Percentiles rank a stretch among this genome's conserved stretches.
Conservation (phyloP, 2,888 invertebrate genomes). For the Bursaphelenchus okinawaensis region DNA sequence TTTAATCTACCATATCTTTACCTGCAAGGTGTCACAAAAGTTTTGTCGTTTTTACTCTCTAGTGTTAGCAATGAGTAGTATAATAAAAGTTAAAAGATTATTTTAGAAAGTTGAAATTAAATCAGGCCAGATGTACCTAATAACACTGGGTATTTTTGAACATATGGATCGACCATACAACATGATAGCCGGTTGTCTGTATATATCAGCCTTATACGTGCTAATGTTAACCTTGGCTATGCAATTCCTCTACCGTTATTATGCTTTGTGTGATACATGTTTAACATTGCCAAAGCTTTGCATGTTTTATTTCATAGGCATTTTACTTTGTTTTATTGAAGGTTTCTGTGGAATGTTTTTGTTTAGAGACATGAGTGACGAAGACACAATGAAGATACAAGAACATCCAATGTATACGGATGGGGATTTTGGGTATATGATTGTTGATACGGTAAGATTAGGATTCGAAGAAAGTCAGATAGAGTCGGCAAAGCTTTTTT, state of each 20-base stretch:
- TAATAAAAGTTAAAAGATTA: no score
- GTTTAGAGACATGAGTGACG: background rate
- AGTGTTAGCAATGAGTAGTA: no score
- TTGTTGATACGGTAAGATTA: background rate
- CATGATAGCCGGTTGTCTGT: background rate
- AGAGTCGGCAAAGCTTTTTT: no score
- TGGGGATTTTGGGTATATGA: background rate
- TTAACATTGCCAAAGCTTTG: background rate
- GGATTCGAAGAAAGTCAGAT: no score
- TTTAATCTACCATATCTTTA: no score
- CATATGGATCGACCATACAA: background rate
- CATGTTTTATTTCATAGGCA: background rate
- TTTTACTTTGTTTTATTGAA: background rate
- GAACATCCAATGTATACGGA: background rate
- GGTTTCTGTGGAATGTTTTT: background rate
- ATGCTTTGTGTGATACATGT: background rate
- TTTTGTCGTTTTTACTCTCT: no score
- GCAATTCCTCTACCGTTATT: background rate
- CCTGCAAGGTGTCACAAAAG: no score
- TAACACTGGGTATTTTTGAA: background rate
- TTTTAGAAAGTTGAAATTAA: background rate
- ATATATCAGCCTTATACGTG: background rate
- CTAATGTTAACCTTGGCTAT: background rate
- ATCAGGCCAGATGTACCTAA: background rate
- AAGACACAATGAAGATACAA: background rate